A percentile compares a stretch with the other conserved stretches of the same genome.
Conservation (phyloP, 2,888 invertebrate species). For the Eurytoma adleriae region DNA sequence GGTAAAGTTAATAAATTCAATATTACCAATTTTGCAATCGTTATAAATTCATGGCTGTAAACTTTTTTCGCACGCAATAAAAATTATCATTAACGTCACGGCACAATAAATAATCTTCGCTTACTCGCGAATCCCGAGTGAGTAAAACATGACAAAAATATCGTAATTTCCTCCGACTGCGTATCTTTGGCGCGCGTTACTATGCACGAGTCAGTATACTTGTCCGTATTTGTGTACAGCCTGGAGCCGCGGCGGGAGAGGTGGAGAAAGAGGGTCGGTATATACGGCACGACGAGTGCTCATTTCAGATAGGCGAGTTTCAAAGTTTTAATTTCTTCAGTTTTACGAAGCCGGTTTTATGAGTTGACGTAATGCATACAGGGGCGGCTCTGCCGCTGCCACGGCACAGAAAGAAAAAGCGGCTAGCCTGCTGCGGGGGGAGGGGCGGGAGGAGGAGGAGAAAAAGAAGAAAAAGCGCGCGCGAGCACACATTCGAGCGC, state of each 20-base stretch:
- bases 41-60: too few species aligned
- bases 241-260: not conserved
- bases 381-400: not conserved
- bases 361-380: constrained; percentile 62
- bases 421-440: not conserved
- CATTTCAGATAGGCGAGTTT: constrained; percentile 67
- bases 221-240: too few species aligned
- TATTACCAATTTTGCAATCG: too few species aligned
- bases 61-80: too few species aligned
- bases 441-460: not conserved
- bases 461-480: not conserved
- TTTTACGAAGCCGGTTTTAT: constrained; percentile 68
- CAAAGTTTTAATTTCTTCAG: constrained; percentile 70
- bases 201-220: too few species aligned
- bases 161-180: too few species aligned
- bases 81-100: too few species aligned
- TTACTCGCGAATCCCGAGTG: too few species aligned
- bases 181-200: too few species aligned
- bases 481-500: not conserved
- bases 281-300: constrained; percentile 61
- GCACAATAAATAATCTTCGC: too few species aligned
- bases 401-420: not conserved
- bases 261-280: constrained; percentile 3
- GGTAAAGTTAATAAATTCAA: too few species aligned
- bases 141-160: too few species aligned